Evolutionary conservation across 2,888 invertebrate species (phyloP).

Genomic region (Augochlorella aurata): DNA sequence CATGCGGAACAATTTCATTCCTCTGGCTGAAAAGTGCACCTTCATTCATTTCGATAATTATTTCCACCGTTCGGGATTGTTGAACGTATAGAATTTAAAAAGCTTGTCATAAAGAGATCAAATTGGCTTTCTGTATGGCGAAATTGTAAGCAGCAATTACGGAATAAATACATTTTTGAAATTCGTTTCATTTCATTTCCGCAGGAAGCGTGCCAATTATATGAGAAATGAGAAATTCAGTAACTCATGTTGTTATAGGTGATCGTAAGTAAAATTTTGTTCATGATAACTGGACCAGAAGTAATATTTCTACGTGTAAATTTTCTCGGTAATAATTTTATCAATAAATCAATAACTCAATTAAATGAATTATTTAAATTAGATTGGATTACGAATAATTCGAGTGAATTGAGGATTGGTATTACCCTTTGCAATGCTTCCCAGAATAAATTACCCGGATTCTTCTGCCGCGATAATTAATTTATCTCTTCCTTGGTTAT

Average conservation of each 20-base stretch:
- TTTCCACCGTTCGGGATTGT: background rate
- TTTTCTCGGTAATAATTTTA: background rate
- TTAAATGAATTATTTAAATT: background rate
- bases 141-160: background rate
- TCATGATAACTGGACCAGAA: no score
- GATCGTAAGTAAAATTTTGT: no score
- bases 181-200: background rate
- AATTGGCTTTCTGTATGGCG: background rate
- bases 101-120: background rate
- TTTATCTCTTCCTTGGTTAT: no score
- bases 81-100: background rate
- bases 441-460: no score
- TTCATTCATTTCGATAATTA: background rate
- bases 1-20: background rate
- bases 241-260: no score
- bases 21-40: background rate
- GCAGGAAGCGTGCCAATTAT: no score
- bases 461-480: no score
- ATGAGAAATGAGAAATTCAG: no score
- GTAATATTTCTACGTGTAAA: background rate
- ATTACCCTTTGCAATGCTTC: no score
- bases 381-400: background rate
- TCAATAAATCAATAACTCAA: background rate
- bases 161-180: background rate
- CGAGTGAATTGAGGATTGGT: background rate